These are phyloP conservation scores for Liposcelis brunnea DNA, from an alignment of 2,888 invertebrate genomes.

Conservation along the genomic window DNA sequence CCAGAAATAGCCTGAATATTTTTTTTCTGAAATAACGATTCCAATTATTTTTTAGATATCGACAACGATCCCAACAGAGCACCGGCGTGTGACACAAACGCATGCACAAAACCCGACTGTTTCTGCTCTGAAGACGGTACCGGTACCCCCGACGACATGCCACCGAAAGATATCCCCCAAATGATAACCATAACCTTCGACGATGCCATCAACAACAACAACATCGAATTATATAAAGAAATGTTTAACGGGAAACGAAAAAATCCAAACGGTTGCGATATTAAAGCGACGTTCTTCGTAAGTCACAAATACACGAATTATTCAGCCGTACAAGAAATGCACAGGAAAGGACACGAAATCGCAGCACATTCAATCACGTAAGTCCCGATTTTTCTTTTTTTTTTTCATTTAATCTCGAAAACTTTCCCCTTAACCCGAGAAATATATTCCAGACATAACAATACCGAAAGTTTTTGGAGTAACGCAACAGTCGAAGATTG, in stretches of 20 bases:
- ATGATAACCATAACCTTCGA: slow-evolving; percentile 91
- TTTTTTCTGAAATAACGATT: too few species aligned
- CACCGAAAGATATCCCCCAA: slow-evolving; percentile 72
- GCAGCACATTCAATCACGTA: slow-evolving; percentile 88
- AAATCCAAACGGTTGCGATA: slow-evolving; percentile 86
- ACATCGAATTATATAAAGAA: slow-evolving; percentile 83
- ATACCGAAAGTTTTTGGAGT: slow-evolving; percentile 84
- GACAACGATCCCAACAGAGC: slow-evolving; percentile 88
- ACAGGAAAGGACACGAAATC: slow-evolving; percentile 83
- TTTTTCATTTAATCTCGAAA: too few species aligned
- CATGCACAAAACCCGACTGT: slow-evolving; percentile 79
- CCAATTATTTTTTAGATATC: slow-evolving; percentile 50
- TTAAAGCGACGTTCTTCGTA: slow-evolving; percentile 81
- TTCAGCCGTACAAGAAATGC: slow-evolving; percentile 80
- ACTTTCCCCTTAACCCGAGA: not conserved
- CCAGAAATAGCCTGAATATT: too few species aligned
- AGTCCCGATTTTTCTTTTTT: slow-evolving; percentile 26
- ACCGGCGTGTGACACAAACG: slow-evolving; percentile 70
- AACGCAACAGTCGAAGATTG: slow-evolving; percentile 82
- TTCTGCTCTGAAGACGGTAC: slow-evolving; percentile 90
- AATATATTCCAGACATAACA: slow-evolving; percentile 55
- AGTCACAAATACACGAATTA: slow-evolving; percentile 90
- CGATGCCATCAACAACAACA: slow-evolving; percentile 89
- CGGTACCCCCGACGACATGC: slow-evolving; percentile 66
- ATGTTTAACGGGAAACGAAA: slow-evolving; percentile 77